phyloP scores from a whole-genome alignment of 1,140 invertebrate species.

The Zaprionus capensis region DNA sequence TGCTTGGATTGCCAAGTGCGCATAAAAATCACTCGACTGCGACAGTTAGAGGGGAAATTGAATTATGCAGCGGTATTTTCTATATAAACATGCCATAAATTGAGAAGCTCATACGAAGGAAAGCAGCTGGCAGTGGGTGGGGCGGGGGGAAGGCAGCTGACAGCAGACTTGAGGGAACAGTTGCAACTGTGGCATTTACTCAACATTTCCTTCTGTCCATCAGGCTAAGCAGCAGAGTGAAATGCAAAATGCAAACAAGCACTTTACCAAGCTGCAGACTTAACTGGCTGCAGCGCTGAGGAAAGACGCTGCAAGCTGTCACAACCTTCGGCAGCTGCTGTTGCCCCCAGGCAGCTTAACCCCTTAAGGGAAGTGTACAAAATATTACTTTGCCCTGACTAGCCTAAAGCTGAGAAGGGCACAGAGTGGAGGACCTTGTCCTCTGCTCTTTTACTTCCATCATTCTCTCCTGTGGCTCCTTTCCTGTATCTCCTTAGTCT shows the following conservation, averaged over 20 bases:
- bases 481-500: too few species aligned
- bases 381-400: not conserved
- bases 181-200: conserved; percentile 12
- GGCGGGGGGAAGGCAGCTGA: not conserved
- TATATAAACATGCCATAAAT: conserved; percentile 61
- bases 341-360: not conserved
- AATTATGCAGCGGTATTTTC: conserved; percentile 60
- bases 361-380: not conserved
- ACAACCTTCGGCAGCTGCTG: conserved; percentile 3
- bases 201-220: conserved; percentile 5
- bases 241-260: conserved; percentile 5
- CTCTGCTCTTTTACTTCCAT: not conserved
- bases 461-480: too few species aligned
- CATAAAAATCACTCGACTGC: conserved; percentile 68
- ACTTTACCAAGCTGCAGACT: not conserved
- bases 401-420: not conserved
- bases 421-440: too few species aligned
- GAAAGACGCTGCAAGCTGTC: conserved; percentile 25
- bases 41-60: conserved; percentile 56
- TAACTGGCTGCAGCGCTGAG: not conserved
- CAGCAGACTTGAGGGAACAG: not conserved
- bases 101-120: conserved; percentile 37
- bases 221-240: not conserved
- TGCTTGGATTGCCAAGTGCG: conserved; percentile 56
- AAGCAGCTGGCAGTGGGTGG: not conserved